Base-by-base conservation (phyloP, 2,797 vertebrate species). In the Malacoraja senta region DNA sequence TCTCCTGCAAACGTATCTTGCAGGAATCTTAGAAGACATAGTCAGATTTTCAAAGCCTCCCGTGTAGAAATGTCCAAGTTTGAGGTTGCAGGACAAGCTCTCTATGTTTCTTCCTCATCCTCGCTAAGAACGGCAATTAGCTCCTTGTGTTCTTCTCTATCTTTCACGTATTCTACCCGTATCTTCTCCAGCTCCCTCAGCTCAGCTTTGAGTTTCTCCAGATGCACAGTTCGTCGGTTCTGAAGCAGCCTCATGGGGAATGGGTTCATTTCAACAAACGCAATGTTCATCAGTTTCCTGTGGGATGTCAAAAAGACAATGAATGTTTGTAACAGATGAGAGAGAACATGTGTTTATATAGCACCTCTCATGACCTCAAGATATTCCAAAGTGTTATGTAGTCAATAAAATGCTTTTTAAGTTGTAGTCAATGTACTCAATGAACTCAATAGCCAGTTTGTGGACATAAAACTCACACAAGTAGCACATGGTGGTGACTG, bases 211-310 rank as follows among this genome's bases (percentile, higher is more conserved):
- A 99, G 96, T 68, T 96, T 96, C 94, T 98, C 97, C 94, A 97
- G 95, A 95, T 99, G 98, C 32, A 94, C 58, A 0, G 91, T 93
- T 1, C 98, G 97, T 0, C 97, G 97, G 94, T 96, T 98, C 94
- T 81, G 96, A 94, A 99, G 96, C 86, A 97, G 95, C 72, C 97
- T 98, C 95, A 97, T 96, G 0, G 97, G 97, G 77, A 99, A 99
- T 0, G 99, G 99, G 95, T 99, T 99, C 96, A 99, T 97, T 94
- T 98, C 97, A 0, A 93, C 95, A 95, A 99, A 99, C 93, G 98
- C 98, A 0, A 99, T 98, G 95, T 72, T 96, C 94, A 94, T 97
- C 95, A 99, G 95, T 94, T 96, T 98, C 96, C 99, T 99, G 94
- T 1, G 0, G 93, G 0, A 72, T 78, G 21, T 21, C n/a, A 65